Base-by-base conservation (phyloP, 2,797 vertebrate genomes). In the Parauchenoglanis ngamensis region DNA sequence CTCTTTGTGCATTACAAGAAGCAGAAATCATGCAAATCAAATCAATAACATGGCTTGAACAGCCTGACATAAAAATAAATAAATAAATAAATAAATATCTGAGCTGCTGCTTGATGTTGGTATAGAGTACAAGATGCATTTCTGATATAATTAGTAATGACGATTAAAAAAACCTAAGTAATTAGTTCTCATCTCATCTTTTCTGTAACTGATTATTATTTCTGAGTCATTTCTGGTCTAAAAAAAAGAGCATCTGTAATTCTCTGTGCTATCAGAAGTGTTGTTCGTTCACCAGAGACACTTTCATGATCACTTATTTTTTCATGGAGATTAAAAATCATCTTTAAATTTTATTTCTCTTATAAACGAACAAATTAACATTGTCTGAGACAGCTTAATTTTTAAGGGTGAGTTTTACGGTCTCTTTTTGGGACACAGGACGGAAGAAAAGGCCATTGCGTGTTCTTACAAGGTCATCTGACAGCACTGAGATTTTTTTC, bases 1-100 rank as follows among this genome's bases (percentile, higher is more conserved):
- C 44, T 76, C n/a, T 63, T 65, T 6, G 46, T 67, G 46, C 73
- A 78, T n/a, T 56, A 67, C 46, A 19, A 78, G 65, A 35, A 7
- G 49, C 15, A 80, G 57, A 67, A 67, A 46, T 31, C 65, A 80
- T 81, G 77, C 85, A 59, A 59, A 57, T 63, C 35, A n/a, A 65
- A 46, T 46, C 40, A 28, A 28, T 65, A 65, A 28, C n/a, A 19
- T 46, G 59, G 61, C 40, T 49, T 19, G 7, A 46, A 82, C 15
- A 46, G 57, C 12, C 21, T 63, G 79, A 3, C 23, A 49, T 19
- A 0, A 57, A 79, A 72, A 21, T 4, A 67, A 67, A 21, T 7
- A 31, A 31, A 15, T 31, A 21, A 5, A 31, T 21, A 17, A 76
- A 52, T 31, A 8, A 5, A 2, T 35, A 21, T 57, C 54, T 79